phyloP scores from a whole-genome alignment of 1,140 invertebrate genomes.

The Drepana arcuata region DNA sequence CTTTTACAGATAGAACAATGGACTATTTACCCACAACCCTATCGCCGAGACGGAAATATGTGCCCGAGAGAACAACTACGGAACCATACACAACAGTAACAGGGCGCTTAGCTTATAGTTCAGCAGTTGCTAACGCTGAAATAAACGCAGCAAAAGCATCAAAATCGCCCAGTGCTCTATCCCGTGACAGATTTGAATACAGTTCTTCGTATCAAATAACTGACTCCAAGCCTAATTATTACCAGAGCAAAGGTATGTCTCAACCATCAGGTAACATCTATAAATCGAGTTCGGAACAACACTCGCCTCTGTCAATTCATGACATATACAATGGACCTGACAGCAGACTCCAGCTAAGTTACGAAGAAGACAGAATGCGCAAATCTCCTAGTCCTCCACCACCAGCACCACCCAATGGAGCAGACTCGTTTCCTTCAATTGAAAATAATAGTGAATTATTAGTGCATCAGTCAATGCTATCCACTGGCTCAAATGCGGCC shows the following conservation, averaged over 20 bases:
- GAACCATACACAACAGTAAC: conserved; percentile 75
- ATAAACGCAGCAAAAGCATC: conserved; percentile 64
- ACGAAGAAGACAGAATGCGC: conserved; percentile 68
- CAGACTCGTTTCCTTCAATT: conserved; percentile 56
- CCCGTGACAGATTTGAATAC: conserved; percentile 66
- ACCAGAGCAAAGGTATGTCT: conserved; percentile 36
- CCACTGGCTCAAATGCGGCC: conserved; percentile 32
- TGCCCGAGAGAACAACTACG: conserved; percentile 67
- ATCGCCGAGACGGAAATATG: conserved; percentile 72
- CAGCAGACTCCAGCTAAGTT: conserved; percentile 67
- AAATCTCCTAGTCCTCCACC: conserved; percentile 83
- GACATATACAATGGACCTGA: conserved; percentile 77
- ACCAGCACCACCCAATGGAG: conserved; percentile 79
- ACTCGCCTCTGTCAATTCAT: conserved; percentile 76
- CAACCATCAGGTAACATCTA: conserved; percentile 49
- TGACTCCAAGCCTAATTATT: conserved; percentile 51
- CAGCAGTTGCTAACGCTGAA: conserved; percentile 74
- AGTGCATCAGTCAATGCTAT: conserved; percentile 37
- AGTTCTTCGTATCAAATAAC: conserved; percentile 47
- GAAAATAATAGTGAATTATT: conserved; percentile 46
- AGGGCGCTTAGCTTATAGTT: conserved; percentile 74
- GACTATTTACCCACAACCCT: conserved; percentile 65
- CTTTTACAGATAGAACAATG: conserved; percentile 71
- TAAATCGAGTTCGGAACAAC: conserved; percentile 64
- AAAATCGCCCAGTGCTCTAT: conserved; percentile 65